Evolutionary conservation across 2,113 vertebrate genomes (phyloP).

Genomic region (Centropristis striata): DNA sequence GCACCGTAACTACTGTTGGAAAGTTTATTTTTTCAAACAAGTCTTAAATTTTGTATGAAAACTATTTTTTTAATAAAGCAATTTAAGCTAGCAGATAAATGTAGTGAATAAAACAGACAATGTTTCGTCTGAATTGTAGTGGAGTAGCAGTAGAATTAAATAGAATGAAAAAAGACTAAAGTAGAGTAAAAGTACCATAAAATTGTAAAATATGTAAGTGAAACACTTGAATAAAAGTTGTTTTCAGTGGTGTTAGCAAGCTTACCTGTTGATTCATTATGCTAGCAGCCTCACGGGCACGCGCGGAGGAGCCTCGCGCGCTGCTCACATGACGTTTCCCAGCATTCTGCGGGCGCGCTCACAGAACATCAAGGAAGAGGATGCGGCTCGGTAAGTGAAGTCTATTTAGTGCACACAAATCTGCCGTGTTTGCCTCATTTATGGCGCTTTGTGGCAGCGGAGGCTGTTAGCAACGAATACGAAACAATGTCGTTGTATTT

Average conservation of each 20-base stretch:
- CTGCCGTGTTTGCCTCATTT: neutral
- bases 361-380: conserved; percentile 47
- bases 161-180: no score
- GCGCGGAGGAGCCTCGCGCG: neutral
- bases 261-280: conserved; percentile 9
- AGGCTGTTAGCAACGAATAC: rapidly evolving
- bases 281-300: neutral
- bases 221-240: no score
- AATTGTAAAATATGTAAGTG: no score
- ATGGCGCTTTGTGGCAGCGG: rapidly evolving
- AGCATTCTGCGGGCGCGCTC: conserved; percentile 32
- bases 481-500: neutral
- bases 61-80: no score
- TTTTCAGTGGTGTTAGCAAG: neutral
- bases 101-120: no score
- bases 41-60: no score
- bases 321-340: conserved; percentile 55
- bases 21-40: no score
- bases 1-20: no score
- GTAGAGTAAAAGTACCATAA: no score
- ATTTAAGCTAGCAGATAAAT: no score
- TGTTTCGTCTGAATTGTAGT: no score
- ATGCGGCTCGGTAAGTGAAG: conserved; percentile 58
- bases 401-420: rapidly evolving
- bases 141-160: no score